Percentiles rank a stretch among this genome's conserved stretches.
Evolutionary conservation across 37 sponge, comb jelly and placozoan genomes (phyloP).

Genomic region (Axinella damicornis): DNA sequence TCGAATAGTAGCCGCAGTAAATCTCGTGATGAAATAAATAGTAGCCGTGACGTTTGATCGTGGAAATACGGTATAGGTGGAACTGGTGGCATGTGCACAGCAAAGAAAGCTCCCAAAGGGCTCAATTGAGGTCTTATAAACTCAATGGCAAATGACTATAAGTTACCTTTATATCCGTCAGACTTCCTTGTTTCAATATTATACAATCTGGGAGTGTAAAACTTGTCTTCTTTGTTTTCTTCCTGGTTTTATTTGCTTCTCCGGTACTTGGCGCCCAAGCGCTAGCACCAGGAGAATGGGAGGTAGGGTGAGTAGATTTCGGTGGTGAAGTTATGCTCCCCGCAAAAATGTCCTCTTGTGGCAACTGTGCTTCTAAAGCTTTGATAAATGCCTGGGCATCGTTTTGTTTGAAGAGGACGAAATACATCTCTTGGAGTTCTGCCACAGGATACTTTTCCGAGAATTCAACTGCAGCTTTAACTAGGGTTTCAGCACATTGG

Average conservation of each 20-base stretch:
- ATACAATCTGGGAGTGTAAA: not conserved
- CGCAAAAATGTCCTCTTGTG: not conserved
- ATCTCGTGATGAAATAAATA: too few species aligned
- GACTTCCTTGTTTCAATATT: constrained; percentile 23
- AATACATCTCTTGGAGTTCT: constrained; percentile 29
- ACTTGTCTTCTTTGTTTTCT: not conserved
- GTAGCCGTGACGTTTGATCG: too few species aligned
- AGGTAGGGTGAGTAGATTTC: not conserved
- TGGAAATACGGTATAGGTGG: too few species aligned
- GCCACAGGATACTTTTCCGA: not conserved
- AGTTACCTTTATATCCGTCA: constrained; percentile 40
- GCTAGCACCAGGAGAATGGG: not conserved
- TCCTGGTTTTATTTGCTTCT: not conserved
- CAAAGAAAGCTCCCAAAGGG: too few species aligned
- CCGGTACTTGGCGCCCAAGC: too few species aligned
- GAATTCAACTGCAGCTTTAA: constrained; percentile 35
- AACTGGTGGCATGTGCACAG: too few species aligned
- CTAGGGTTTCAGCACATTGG: constrained; percentile 43
- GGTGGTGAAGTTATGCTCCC: not conserved
- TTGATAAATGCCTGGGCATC: constrained; percentile 12
- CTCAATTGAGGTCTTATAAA: too few species aligned
- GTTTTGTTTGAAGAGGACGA: constrained; percentile 28
- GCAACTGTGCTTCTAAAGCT: constrained; percentile 12
- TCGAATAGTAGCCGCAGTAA: too few species aligned
- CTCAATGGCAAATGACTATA: not conserved